Conservation (phyloP, 1,140 invertebrate genomes). For the Drosophila lowei region DNA sequence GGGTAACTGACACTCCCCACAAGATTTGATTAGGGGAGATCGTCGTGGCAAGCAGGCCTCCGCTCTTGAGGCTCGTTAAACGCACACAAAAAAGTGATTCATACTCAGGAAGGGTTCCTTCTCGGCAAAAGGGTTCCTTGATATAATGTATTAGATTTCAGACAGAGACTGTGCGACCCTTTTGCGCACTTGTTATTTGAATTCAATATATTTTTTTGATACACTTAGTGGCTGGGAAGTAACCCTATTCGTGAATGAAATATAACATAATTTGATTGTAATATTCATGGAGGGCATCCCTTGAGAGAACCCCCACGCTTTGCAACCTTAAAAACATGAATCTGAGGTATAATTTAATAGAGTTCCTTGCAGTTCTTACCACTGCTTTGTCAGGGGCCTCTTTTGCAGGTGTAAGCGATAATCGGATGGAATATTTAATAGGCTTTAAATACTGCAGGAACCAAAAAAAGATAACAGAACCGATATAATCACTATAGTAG, state of each 20-base stretch:
- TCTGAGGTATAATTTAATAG: too few relatives aligned
- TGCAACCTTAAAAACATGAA: too few relatives aligned
- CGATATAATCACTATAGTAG: too few relatives aligned
- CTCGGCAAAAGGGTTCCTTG: neutral
- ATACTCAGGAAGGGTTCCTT: conserved; percentile 2
- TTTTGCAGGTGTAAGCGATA: too few relatives aligned
- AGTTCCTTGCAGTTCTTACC: too few relatives aligned
- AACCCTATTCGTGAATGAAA: conserved; percentile 8
- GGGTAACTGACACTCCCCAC: conserved; percentile 51
- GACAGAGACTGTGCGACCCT: too few relatives aligned
- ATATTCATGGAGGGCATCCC: conserved; percentile 8
- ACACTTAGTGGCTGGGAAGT: neutral
- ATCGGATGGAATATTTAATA: too few relatives aligned
- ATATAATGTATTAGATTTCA: conserved; percentile 2
- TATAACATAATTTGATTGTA: conserved; percentile 37
- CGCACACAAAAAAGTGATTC: conserved; percentile 24
- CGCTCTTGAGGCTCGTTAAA: conserved; percentile 34
- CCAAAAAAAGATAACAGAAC: too few relatives aligned
- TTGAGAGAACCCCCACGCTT: neutral
- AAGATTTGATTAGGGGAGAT: conserved; percentile 51
- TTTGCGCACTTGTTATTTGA: conserved; percentile 6
- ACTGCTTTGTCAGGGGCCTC: too few relatives aligned
- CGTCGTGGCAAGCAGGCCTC: neutral
- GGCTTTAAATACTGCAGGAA: too few relatives aligned
- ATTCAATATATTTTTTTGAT: neutral